Evolutionary conservation across 2,888 invertebrate species (phyloP).

Genomic region (Ptilodon capucinus): DNA sequence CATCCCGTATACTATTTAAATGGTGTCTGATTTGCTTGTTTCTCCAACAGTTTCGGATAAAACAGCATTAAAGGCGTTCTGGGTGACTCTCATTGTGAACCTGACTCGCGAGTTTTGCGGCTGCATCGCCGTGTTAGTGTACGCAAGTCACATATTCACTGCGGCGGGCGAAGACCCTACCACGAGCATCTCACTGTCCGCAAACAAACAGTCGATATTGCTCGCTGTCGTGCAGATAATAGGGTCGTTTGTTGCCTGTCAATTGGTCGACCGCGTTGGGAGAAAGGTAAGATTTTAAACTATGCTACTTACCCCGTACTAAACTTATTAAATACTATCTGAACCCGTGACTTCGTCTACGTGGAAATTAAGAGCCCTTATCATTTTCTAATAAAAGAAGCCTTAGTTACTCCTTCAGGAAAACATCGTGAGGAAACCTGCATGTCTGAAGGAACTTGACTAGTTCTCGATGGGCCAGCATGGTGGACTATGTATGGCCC

Average conservation of each 20-base stretch:
- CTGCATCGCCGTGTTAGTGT: slow-evolving; percentile 72
- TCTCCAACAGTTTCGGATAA: slow-evolving; percentile 59
- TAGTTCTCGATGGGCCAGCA: too few relatives aligned
- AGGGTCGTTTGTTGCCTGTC: slow-evolving; percentile 73
- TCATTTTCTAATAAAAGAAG: too few relatives aligned
- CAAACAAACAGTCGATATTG: slow-evolving; percentile 72
- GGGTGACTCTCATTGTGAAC: slow-evolving; percentile 73
- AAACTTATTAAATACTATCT: too few relatives aligned
- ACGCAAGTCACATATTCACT: slow-evolving; percentile 73
- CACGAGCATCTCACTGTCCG: slow-evolving; percentile 58
- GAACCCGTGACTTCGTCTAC: too few relatives aligned
- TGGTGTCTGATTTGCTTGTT: too few relatives aligned
- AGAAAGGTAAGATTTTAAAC: slow-evolving; percentile 57
- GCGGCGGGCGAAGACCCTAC: slow-evolving; percentile 55
- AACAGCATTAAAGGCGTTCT: slow-evolving; percentile 69
- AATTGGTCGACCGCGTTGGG: slow-evolving; percentile 68
- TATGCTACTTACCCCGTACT: background rate
- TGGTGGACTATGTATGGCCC: too few relatives aligned
- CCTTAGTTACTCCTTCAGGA: too few relatives aligned
- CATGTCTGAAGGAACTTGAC: too few relatives aligned
- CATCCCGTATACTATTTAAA: too few relatives aligned
- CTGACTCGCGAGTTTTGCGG: slow-evolving; percentile 73
- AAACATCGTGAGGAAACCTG: too few relatives aligned
- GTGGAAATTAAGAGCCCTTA: too few relatives aligned
- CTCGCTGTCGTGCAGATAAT: slow-evolving; percentile 71